Conservation (phyloP, 1,140 invertebrate species). For the Leptinotarsa undecemlineata region DNA sequence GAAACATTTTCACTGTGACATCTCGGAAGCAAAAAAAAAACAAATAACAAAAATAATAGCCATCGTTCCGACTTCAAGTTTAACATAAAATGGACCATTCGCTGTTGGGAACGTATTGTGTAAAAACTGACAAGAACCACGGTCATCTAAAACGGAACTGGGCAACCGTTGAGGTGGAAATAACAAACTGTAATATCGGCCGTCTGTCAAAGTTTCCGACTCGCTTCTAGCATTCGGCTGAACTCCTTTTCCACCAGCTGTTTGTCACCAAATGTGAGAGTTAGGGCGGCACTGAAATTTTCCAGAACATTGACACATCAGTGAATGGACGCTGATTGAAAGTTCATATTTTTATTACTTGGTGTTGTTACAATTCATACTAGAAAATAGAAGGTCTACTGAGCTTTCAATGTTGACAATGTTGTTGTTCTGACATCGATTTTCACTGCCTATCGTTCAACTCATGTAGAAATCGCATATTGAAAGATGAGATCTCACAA, state of each 20-base stretch:
- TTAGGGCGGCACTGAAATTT: no score
- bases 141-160: slow-evolving; percentile 2
- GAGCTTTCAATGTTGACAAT: no score
- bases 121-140: neutral
- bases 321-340: no score
- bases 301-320: no score
- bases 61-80: neutral
- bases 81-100: neutral
- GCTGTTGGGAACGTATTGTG: neutral
- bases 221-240: neutral
- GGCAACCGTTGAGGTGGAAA: slow-evolving; percentile 5
- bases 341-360: no score
- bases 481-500: no score
- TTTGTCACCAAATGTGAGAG: neutral
- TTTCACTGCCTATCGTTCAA: no score
- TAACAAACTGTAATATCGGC: slow-evolving; percentile 8
- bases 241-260: neutral
- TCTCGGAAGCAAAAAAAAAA: neutral
- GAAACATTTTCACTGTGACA: no score
- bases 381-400: no score
- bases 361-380: no score
- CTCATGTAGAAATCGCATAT: no score
- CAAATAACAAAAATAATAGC: neutral
- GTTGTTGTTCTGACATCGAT: no score
- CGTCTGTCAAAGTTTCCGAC: neutral